Percentiles rank a stretch among this genome's conserved stretches.
Evolutionary conservation across 2,113 vertebrate species (phyloP).

Genomic region (Neotoma lepida): DNA sequence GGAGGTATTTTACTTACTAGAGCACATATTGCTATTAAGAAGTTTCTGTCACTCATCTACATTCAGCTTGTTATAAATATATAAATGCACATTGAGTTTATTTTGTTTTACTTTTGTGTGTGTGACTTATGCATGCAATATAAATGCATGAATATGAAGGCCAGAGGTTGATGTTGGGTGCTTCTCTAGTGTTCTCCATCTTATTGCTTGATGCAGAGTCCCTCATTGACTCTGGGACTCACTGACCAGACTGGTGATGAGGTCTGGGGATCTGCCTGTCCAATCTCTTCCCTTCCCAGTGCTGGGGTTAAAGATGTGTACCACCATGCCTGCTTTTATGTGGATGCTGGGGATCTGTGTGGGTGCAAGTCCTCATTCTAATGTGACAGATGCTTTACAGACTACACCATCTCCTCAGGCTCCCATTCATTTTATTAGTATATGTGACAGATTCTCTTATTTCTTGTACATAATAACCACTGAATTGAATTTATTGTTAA

Average conservation of each 20-base stretch:
- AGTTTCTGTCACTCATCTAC: slow-evolving; percentile 39
- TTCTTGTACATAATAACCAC: slow-evolving; percentile 18
- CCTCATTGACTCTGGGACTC: neutral
- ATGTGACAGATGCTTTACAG: neutral
- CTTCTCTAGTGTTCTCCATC: neutral
- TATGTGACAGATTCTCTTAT: neutral
- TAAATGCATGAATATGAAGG: neutral
- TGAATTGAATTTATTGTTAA: slow-evolving; percentile 46
- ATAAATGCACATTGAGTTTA: slow-evolving; percentile 7
- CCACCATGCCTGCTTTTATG: neutral
- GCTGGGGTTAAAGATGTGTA: too few species aligned
- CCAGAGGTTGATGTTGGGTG: neutral
- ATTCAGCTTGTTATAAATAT: slow-evolving; percentile 33
- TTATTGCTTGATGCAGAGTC: neutral
- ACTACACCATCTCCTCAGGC: neutral
- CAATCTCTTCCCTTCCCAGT: neutral
- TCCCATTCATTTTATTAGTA: neutral
- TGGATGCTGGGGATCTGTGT: neutral
- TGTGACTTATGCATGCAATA: neutral
- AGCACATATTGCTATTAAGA: slow-evolving; percentile 30
- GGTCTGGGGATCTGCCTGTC: too few species aligned
- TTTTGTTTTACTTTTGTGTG: neutral
- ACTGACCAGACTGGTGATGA: neutral
- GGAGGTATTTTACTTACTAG: slow-evolving; percentile 47
- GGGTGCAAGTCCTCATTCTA: neutral